These are phyloP conservation scores for Myanophis thanlyinensis DNA, from an alignment of 2,113 vertebrate genomes.

Conservation along the genomic window DNA sequence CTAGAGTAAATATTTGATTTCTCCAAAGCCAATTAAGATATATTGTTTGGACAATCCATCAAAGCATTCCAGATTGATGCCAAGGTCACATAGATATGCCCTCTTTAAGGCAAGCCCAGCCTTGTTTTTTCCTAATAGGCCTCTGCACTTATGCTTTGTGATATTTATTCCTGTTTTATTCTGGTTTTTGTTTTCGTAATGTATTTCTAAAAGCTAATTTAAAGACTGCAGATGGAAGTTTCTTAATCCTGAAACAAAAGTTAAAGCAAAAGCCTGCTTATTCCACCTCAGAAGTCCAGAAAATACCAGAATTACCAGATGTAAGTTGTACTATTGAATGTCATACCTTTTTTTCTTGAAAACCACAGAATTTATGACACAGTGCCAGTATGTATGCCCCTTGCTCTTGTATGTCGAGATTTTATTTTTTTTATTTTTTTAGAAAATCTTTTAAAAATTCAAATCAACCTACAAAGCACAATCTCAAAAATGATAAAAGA, in stretches of 20 bases:
- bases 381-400: not conserved
- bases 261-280: not conserved
- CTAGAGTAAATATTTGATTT: not conserved
- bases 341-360: not conserved
- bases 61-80: not conserved
- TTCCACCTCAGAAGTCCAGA: not conserved
- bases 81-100: not conserved
- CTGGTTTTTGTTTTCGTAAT: not conserved
- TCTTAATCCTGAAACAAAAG: conserved; percentile 13
- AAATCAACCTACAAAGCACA: not conserved
- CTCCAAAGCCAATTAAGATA: not conserved
- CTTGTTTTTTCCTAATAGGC: not conserved
- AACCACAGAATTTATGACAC: not conserved
- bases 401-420: not conserved
- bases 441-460: not conserved
- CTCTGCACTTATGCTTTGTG: not conserved
- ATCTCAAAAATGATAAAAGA: not conserved
- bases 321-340: not conserved
- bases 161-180: not conserved
- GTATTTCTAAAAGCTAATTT: conserved; percentile 1
- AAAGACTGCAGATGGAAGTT: not conserved
- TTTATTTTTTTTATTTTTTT: not conserved
- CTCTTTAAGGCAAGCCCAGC: not conserved
- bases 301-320: conserved; percentile 2
- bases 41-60: not conserved